Base-by-base conservation (phyloP, 2,113 vertebrate genomes). In the Carettochelys insculpta region DNA sequence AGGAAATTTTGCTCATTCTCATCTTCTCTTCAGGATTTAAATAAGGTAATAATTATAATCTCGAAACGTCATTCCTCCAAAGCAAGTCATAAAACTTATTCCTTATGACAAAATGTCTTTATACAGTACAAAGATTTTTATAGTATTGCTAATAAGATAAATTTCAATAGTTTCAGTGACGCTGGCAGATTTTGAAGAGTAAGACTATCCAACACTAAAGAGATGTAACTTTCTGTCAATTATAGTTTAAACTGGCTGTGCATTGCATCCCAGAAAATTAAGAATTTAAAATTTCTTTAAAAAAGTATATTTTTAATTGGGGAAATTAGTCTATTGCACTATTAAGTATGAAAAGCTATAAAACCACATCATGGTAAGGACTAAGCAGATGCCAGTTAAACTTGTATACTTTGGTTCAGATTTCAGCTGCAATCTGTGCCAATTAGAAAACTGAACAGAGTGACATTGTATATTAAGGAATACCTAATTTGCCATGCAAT, bases 361-460 rank as follows among this genome's bases (percentile, higher is more conserved):
- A 68, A 68, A 34, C 13, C 82, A 90, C 83, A 93, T 90, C 92
- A 95, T 78, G 83, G 61, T 92, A 84, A 90, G 83, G 76, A 94
- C 83, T 80, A 95, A 94, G 92, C 78, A 95, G 93, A 71, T 84
- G 92, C 83, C 85, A 94, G 89, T 92, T 93, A 94, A 90, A 94
- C 92, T 27, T 90, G 93, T 94, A 13, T 94, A 80, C 71, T 94
- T 95, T 95, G 94, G 90, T 90, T 96, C 76, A 87, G 48, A 81
- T 95, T 96, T 92, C 94, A 95, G 85, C 87, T 92, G 29, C 51
- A 86, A 92, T 95, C 92, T 91, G 65, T 92, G 94, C 94, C 94
- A 95, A 94, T 94, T 94, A 95, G 9, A 89, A 94, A 94, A 78
- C 89, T 93, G 95, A 97, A 92, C 90, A 94, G 85, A 96, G 79